A percentile compares a stretch with the other conserved stretches of the same genome.
These are phyloP conservation scores for Poecile atricapillus DNA, from an alignment of 2,113 vertebrate genomes.

Conservation along the genomic window DNA sequence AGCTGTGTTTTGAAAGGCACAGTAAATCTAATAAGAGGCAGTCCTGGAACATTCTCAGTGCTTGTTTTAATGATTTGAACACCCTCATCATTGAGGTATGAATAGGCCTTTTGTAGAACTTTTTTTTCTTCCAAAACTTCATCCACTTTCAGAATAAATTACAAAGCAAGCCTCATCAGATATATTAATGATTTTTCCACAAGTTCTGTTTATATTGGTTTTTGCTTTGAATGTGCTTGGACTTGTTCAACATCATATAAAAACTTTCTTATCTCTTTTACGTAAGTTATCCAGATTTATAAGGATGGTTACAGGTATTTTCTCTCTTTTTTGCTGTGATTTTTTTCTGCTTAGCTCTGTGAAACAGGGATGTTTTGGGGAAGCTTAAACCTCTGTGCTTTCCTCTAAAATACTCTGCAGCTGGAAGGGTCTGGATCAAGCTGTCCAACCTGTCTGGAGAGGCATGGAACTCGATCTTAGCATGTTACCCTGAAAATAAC, in stretches of 20 bases:
- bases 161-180: not conserved
- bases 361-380: not conserved
- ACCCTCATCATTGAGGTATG: not conserved
- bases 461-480: not conserved
- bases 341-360: not conserved
- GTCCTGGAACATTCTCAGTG: not conserved
- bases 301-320: not conserved
- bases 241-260: not conserved
- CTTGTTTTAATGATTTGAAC: not conserved
- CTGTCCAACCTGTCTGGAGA: not conserved
- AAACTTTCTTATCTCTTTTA: not conserved
- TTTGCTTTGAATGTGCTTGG: not conserved
- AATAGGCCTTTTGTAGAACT: not conserved
- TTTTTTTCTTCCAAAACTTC: not conserved
- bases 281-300: not conserved
- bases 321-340: not conserved
- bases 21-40: not conserved
- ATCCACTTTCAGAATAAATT: not conserved
- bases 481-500: not conserved
- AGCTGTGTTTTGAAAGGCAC: not conserved
- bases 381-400: not conserved
- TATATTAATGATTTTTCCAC: not conserved
- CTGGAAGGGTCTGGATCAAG: not conserved
- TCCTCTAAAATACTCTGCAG: not conserved
- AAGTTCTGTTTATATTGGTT: not conserved